Evolutionary conservation across 2,888 invertebrate species (phyloP).

Genomic region (Callyntrura guangdongensis): DNA sequence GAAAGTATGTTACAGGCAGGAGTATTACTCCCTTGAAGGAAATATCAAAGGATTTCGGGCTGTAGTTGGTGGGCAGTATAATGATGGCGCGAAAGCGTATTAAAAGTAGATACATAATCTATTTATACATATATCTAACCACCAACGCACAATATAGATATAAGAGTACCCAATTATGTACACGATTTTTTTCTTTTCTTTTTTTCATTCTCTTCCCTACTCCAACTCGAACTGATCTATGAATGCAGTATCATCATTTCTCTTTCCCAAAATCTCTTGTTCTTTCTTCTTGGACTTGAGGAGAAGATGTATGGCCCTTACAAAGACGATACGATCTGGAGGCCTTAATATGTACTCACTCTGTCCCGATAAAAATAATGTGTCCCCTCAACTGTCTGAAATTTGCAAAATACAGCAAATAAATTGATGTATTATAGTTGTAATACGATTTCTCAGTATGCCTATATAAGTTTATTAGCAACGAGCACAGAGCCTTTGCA

Average conservation of each 20-base stretch:
- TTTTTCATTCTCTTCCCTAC: slow-evolving; percentile 31
- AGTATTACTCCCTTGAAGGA: slow-evolving; percentile 43
- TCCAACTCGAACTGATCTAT: slow-evolving; percentile 57
- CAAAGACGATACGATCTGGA: not conserved
- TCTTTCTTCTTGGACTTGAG: not conserved
- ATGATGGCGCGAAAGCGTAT: slow-evolving; percentile 71
- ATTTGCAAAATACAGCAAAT: no score
- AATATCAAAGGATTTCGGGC: not conserved
- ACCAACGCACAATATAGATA: not conserved
- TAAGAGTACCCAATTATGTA: not conserved
- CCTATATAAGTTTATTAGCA: no score
- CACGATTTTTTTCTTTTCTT: not conserved
- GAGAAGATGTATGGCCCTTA: not conserved
- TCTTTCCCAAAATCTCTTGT: not conserved
- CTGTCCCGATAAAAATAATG: slow-evolving; percentile 31
- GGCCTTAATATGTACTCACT: not conserved
- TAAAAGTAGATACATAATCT: slow-evolving; percentile 67
- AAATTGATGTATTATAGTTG: no score
- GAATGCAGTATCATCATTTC: slow-evolving; percentile 43
- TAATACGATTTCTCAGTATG: no score
- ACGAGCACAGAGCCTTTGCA: no score
- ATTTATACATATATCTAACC: slow-evolving; percentile 5
- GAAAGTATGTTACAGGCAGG: slow-evolving; percentile 55
- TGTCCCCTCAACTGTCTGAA: not conserved
- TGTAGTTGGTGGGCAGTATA: slow-evolving; percentile 65